Conservation (phyloP, 2,113 vertebrate species). For the Actenoides lindsayi region DNA sequence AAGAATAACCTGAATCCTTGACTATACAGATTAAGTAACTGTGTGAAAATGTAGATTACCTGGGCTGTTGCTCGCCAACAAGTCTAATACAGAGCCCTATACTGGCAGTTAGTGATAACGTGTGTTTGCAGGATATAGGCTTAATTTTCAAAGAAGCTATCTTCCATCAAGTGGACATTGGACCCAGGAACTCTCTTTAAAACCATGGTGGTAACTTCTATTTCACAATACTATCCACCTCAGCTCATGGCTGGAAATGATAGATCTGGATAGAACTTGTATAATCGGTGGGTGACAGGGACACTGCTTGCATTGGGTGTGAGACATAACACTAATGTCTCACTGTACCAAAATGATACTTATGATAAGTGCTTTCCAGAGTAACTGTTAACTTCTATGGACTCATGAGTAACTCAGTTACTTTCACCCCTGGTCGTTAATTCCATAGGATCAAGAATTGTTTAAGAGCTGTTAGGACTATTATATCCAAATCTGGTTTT, state of each 20-base stretch:
- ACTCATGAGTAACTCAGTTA: not conserved
- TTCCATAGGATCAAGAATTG: not conserved
- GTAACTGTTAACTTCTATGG: not conserved
- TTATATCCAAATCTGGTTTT: not conserved
- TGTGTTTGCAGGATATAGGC: not conserved
- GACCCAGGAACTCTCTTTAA: not conserved
- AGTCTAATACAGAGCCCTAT: not conserved
- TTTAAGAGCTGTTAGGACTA: conserved; percentile 23
- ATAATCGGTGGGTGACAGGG: not conserved
- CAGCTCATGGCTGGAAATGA: not conserved
- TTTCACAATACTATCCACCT: not conserved
- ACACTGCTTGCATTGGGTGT: not conserved
- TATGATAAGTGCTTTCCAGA: not conserved
- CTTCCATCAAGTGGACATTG: not conserved
- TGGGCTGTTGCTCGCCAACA: not conserved
- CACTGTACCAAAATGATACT: not conserved
- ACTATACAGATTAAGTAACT: not conserved
- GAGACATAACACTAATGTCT: not conserved
- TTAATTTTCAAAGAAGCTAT: not conserved
- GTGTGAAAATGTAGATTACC: not conserved
- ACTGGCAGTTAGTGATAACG: not conserved
- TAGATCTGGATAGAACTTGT: not conserved
- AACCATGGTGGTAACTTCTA: not conserved
- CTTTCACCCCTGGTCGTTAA: not conserved
- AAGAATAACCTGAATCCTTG: not conserved